Conservation (phyloP, 2,888 invertebrate species). For the Panopea generosa region DNA sequence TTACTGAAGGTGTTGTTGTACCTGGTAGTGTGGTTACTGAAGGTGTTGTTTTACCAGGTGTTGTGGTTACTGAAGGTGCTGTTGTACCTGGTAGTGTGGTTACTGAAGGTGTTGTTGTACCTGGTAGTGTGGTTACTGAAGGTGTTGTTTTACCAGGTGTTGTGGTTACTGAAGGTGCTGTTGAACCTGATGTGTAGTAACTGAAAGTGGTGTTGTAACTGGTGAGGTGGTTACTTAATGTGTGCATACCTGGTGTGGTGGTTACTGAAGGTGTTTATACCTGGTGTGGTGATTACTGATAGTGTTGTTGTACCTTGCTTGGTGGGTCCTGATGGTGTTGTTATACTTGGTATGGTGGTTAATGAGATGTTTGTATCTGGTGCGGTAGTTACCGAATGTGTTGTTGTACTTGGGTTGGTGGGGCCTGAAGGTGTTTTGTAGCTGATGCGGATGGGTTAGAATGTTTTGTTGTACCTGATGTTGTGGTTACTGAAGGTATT, state of each 20-base stretch:
- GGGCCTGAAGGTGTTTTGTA: neutral
- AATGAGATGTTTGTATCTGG: neutral
- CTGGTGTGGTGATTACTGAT: too few species aligned
- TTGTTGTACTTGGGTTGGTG: slow-evolving; percentile 8
- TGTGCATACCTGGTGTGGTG: neutral
- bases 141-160: too few species aligned
- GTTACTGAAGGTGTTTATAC: too few species aligned
- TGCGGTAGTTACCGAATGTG: neutral
- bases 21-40: neutral
- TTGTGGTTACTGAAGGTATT: slow-evolving; percentile 11
- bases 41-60: neutral
- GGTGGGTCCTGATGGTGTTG: neutral
- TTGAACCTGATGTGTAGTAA: too few species aligned
- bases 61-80: neutral
- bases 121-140: slow-evolving; percentile 16
- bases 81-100: neutral
- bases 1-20: neutral
- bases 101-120: neutral
- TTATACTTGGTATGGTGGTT: slow-evolving; percentile 9
- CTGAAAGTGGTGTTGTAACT: too few species aligned
- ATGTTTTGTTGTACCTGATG: slow-evolving; percentile 14
- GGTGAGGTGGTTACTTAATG: too few species aligned
- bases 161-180: too few species aligned
- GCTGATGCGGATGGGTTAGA: slow-evolving; percentile 4
- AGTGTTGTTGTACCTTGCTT: neutral